Conservation (phyloP, 2,113 vertebrate genomes). For the Leptodactylus fuscus region DNA sequence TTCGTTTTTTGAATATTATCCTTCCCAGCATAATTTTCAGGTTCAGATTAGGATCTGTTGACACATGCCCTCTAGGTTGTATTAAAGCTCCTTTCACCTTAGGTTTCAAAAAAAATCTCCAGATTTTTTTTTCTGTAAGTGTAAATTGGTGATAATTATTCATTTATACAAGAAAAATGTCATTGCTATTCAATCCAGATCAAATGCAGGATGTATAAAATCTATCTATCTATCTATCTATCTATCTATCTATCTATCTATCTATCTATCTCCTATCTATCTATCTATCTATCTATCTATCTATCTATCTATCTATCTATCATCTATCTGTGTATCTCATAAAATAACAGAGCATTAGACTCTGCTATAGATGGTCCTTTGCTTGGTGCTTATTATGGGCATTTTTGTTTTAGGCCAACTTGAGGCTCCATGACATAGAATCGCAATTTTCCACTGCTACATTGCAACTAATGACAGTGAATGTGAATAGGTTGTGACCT, state of each 20-base stretch:
- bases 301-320: background rate
- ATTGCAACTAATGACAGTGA: too few relatives aligned
- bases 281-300: background rate
- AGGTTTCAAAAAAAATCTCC: too few relatives aligned
- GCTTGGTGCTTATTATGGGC: too few relatives aligned
- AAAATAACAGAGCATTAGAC: too few relatives aligned
- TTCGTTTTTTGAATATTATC: background rate
- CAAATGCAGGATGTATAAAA: background rate
- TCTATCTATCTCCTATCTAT: background rate
- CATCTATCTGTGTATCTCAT: background rate
- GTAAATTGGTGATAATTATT: slow-evolving; percentile 8
- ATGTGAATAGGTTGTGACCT: too few relatives aligned
- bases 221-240: background rate
- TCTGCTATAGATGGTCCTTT: too few relatives aligned
- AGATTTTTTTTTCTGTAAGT: background rate
- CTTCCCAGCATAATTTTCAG: background rate
- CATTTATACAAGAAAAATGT: background rate
- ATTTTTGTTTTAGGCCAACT: too few relatives aligned
- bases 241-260: background rate
- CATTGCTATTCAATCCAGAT: background rate
- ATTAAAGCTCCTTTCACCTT: background rate
- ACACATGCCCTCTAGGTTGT: background rate
- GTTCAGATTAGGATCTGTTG: background rate
- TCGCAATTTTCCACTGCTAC: too few relatives aligned
- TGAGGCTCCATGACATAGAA: too few relatives aligned